phyloP scores from a whole-genome alignment of 2,888 invertebrate genomes.

The Ecdyonurus torrentis region DNA sequence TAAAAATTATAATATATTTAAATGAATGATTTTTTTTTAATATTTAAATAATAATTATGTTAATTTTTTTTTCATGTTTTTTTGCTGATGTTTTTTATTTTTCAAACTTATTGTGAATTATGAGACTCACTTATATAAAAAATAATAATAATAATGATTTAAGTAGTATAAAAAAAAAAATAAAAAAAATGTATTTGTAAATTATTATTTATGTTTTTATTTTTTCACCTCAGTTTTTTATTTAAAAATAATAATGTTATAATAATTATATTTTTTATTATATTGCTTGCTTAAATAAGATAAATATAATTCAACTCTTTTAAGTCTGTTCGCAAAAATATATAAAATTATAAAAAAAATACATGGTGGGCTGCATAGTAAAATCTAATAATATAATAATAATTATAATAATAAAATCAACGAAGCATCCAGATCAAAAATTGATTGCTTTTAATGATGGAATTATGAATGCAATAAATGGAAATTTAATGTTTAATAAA shows the following conservation, averaged over 20 bases:
- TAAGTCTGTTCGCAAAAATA: no score
- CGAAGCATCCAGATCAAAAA: not conserved
- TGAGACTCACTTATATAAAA: not conserved
- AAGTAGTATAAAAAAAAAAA: constrained; percentile 16
- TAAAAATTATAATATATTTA: constrained; percentile 14
- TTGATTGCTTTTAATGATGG: not conserved
- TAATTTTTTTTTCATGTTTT: not conserved
- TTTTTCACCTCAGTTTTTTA: constrained; percentile 2
- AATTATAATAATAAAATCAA: not conserved
- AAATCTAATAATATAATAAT: not conserved
- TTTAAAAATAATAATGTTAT: not conserved
- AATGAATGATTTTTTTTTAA: constrained; percentile 15
- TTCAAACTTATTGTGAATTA: constrained; percentile 15
- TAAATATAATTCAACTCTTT: not conserved
- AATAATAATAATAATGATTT: constrained; percentile 15
- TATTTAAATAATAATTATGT: constrained; percentile 13
- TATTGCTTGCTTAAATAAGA: not conserved
- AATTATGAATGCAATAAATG: not conserved
- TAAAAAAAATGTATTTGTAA: constrained; percentile 18
- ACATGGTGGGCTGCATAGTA: not conserved
- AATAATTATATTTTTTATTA: not conserved
- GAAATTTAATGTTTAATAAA: no score
- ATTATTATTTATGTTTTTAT: constrained; percentile 8
- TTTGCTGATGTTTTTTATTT: constrained; percentile 13
- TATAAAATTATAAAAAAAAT: no score